Evolutionary conservation across 2,888 invertebrate genomes (phyloP), one percentile per base, ranked within the genome.

Genomic region (Schizaphis graminum): DNA sequence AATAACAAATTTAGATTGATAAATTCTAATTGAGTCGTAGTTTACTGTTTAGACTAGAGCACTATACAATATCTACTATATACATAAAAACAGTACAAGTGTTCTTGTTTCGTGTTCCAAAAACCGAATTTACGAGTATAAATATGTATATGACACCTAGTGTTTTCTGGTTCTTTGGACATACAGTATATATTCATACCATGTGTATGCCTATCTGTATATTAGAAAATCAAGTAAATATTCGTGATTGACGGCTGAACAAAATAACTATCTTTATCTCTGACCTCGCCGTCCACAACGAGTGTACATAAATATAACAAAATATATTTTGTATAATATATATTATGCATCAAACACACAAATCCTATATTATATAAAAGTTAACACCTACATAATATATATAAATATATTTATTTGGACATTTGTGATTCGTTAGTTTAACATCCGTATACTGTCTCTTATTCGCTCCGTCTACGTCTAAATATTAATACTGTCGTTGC

Each of bases 401-500:
- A 49, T 49, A 53, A 16, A 53, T 53, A 53, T 53, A 53, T 53
- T 16, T 53, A 53, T 53, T 53, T 53, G 21, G 35, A n/a, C n/a
- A 67, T 77, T 35, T 77, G 7, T 77, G 35, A n/a, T 77, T 35
- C 35, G 35, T 77, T 21, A 2, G 35, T 77, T 16, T 21, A 77
- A 77, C 35, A n/a, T 8, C n/a, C 67, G 8, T 77, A 35, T 77
- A 77, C 21, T 28, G 11, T 61, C 21, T 53, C 53, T 53, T 67
- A 77, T 77, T 77, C 77, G 8, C 21, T 21, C 21, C 2, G 16
- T 7, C 57, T 41, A 44, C 5, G 44, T 61, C 89, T 89, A 89
- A 89, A 90, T 90, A 90, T 90, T 90, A 90, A 90, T 90, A 47
- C 3, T 61, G 90, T 28, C 61, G 61, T 28, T 61, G 57, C 3